Evolutionary conservation across 2,797 vertebrate species (phyloP), one percentile per base, ranked within the genome.

Genomic region (Pipistrellus kuhlii): DNA sequence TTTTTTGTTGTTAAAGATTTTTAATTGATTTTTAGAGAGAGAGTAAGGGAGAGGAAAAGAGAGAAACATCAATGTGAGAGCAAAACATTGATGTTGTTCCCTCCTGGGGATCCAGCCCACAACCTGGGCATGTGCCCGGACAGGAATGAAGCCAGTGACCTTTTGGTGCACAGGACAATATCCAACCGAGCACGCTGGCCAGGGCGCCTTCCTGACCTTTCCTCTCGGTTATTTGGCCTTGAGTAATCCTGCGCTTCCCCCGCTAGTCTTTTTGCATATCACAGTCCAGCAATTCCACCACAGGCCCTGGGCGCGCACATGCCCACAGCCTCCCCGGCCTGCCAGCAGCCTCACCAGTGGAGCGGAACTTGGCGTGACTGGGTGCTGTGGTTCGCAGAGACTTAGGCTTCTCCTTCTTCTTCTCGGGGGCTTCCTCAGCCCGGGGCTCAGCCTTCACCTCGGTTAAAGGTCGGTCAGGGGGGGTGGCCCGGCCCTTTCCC

Each of bases 291-390:
- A 17, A 32, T 21, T 27, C 8, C 15, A 46, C 44, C 2, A 17
- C 10, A 46, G 15, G 14, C 10, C 9, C 32, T 5, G 10, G 68
- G 35, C 25, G 14, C 3, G 3, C 17, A 8, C 4, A 7, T 11
- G 32, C 18, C 55, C n/a, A 44, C 3, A 5, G 25, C 7, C 27
- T n/a, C 41, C 13, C 14, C 71, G 38, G 48, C 23, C 51, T 57
- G 69, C 68, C 15, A 6, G 0, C 18, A 13, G 55, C 18, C 85
- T 97, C 96, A 99, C 99, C 99, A 12, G 99, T 99, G 76, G 99
- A 99, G 93, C 99, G 99, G 85, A 99, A 99, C 97, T 99, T 99
- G 66, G 99, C 97, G 0, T 99, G 99, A 97, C 99, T 99, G 13
- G 99, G 99, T 0, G 99, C 99, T 0, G 98, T 98, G 57, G 98